Conservation (phyloP, 2,888 invertebrate genomes). For the Aspidapion aeneum region DNA sequence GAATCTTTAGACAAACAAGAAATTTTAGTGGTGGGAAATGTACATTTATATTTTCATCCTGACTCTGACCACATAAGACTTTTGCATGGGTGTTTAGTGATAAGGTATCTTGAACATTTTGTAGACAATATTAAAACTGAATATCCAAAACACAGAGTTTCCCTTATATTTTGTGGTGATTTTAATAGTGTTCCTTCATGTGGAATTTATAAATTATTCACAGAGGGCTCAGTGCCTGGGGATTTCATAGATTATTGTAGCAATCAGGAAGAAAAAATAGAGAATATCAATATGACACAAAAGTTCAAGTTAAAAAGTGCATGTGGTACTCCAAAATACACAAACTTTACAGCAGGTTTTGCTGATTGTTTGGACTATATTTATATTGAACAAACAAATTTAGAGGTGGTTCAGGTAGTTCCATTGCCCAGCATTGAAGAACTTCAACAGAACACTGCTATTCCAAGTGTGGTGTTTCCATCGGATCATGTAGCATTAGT, state of each 20-base stretch:
- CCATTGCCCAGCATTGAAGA: slow-evolving; percentile 80
- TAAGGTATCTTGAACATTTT: slow-evolving; percentile 65
- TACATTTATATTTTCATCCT: slow-evolving; percentile 92
- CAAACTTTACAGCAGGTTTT: slow-evolving; percentile 83
- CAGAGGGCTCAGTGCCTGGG: slow-evolving; percentile 61
- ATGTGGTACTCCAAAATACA: slow-evolving; percentile 80
- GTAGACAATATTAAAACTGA: slow-evolving; percentile 30
- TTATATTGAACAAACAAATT: slow-evolving; percentile 66
- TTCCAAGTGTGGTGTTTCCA: slow-evolving; percentile 88
- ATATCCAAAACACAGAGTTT: slow-evolving; percentile 48
- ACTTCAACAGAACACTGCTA: slow-evolving; percentile 66
- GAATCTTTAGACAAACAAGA: slow-evolving; percentile 52
- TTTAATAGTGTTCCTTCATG: slow-evolving; percentile 88
- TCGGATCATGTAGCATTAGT: slow-evolving; percentile 92
- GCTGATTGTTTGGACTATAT: slow-evolving; percentile 91
- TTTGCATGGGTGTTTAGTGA: slow-evolving; percentile 73
- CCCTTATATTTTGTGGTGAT: slow-evolving; percentile 85
- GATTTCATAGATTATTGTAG: slow-evolving; percentile 73
- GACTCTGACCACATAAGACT: slow-evolving; percentile 86
- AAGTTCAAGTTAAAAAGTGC: slow-evolving; percentile 68
- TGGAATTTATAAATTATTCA: slow-evolving; percentile 79
- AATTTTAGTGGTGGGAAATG: slow-evolving; percentile 70
- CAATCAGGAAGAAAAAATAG: slow-evolving; percentile 62
- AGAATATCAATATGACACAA: slow-evolving; percentile 62
- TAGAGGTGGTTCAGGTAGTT: slow-evolving; percentile 66